A percentile compares a stretch with the other conserved stretches of the same genome.
phyloP scores from a whole-genome alignment of 2,113 vertebrate genomes.

The Thryonomys swinderianus region DNA sequence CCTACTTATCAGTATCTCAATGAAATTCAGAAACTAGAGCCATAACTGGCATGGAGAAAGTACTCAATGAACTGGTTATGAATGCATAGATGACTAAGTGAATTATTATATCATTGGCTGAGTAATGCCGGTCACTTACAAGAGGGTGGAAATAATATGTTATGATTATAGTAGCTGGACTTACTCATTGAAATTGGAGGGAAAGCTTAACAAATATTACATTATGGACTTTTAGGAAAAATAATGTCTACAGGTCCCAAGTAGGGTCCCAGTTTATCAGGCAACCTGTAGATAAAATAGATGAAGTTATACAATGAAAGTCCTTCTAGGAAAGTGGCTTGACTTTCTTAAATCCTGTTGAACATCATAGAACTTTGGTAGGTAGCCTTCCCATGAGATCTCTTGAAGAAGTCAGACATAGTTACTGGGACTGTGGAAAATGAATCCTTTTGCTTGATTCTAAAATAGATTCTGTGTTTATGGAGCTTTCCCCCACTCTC shows the following conservation, averaged over 20 bases:
- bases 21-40: neutral
- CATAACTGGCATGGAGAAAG: neutral
- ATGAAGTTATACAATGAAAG: neutral
- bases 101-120: neutral
- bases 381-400: neutral
- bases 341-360: neutral
- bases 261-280: neutral
- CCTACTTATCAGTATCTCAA: neutral
- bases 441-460: neutral
- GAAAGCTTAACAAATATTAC: neutral
- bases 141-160: neutral
- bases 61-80: neutral
- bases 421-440: neutral
- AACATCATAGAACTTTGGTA: neutral
- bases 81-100: neutral
- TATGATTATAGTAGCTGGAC: neutral
- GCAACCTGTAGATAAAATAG: neutral
- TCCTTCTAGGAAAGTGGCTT: neutral
- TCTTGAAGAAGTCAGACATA: neutral
- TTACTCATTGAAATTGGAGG: neutral
- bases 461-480: neutral
- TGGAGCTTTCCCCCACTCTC: fast-evolving
- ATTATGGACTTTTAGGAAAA: neutral
- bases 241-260: neutral
- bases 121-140: neutral